These are phyloP conservation scores for Ganaspis brasiliensis DNA, from an alignment of 2,888 invertebrate genomes.

Conservation along the genomic window DNA sequence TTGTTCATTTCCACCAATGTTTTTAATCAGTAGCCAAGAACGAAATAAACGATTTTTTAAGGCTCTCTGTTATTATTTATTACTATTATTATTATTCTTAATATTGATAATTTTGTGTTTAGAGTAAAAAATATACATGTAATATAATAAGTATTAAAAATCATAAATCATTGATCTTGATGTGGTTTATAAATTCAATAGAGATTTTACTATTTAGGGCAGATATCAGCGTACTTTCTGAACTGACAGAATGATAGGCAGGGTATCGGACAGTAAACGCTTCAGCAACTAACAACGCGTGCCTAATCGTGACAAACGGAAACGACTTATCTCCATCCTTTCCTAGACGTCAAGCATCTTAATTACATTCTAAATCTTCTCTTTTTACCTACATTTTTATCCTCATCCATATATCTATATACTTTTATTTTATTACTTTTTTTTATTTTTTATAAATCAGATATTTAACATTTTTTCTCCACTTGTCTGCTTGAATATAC, in stretches of 20 bases:
- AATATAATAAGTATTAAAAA: too few species aligned
- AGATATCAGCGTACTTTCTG: conserved; percentile 37
- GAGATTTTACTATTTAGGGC: neutral
- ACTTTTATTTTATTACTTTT: neutral
- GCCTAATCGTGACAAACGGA: conserved; percentile 69
- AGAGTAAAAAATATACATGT: too few species aligned
- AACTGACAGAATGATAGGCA: conserved; percentile 60
- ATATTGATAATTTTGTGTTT: too few species aligned
- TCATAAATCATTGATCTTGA: neutral
- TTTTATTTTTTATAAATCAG: too few species aligned
- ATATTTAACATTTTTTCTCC: too few species aligned
- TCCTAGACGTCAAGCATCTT: neutral
- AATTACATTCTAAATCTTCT: conserved; percentile 22
- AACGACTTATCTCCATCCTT: conserved; percentile 63
- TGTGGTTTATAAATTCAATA: neutral
- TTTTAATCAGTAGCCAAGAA: too few species aligned
- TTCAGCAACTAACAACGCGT: conserved; percentile 69
- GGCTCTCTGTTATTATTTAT: too few species aligned
- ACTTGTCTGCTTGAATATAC: too few species aligned
- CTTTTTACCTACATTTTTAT: conserved; percentile 33
- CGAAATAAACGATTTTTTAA: too few species aligned
- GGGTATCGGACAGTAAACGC: conserved; percentile 62
- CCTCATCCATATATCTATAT: neutral
- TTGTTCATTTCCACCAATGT: too few species aligned
- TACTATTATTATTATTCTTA: too few species aligned